Conservation (phyloP, 2,888 invertebrate genomes). For the Dasysyrphus tricinctus region DNA sequence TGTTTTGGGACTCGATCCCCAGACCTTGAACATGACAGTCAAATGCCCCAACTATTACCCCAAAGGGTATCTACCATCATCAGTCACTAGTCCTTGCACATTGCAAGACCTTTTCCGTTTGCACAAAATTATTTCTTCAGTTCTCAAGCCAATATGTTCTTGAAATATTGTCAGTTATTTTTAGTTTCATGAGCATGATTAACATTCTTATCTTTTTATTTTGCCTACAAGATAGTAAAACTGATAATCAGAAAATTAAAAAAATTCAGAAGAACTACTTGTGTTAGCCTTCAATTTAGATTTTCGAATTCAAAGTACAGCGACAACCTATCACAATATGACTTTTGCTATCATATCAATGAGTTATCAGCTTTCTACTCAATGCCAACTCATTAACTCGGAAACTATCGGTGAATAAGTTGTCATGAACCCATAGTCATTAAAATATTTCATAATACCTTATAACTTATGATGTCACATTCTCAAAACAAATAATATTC, state of each 20-base stretch:
- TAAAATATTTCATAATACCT: background rate
- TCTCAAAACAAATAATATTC: background rate
- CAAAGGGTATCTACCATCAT: too few relatives aligned
- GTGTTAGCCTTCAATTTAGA: background rate
- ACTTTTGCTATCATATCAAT: background rate
- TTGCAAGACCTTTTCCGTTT: background rate
- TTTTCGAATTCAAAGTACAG: background rate
- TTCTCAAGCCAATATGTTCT: background rate
- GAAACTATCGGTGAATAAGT: background rate
- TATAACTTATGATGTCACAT: slow-evolving; percentile 1
- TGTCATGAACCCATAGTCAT: background rate
- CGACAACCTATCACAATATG: background rate
- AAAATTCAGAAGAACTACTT: background rate
- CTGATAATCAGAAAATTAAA: background rate
- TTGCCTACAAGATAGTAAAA: background rate
- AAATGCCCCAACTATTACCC: too few relatives aligned
- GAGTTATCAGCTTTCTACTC: background rate
- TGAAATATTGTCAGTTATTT: background rate
- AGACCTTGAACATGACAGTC: too few relatives aligned
- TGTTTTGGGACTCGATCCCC: too few relatives aligned
- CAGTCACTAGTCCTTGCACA: background rate
- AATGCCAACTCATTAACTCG: background rate
- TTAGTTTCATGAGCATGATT: background rate
- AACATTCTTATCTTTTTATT: background rate
- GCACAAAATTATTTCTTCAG: background rate